Evolutionary conservation across 2,888 invertebrate genomes (phyloP), one percentile per base, ranked within the genome.

Genomic region (Epistrophe eligans): DNA sequence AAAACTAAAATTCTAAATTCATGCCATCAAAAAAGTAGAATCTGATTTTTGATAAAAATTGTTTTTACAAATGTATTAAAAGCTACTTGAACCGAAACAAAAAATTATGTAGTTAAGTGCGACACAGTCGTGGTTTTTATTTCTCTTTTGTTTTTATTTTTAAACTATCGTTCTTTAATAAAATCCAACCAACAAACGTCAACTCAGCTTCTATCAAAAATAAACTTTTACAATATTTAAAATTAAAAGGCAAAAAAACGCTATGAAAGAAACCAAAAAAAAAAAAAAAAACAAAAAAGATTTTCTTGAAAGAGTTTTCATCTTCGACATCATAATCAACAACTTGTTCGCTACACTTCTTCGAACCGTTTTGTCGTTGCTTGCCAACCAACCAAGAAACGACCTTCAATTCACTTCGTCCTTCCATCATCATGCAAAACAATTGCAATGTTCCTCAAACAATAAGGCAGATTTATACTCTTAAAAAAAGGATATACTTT

Each of bases 311-410:
- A 38, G 13, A 38, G 4, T 48, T 48, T 79, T 66, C 67, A 62
- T 74, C 67, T 74, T 28, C 74, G 60, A 40, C 43, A 73, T 73
- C 58, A 40, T 62, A 17, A 40, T 60, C 60, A 67, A 60, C 60
- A 67, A 67, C 70, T 81, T 76, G 28, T 70, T 66, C 32, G 62
- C 45, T 64, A 48, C 45, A 24, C 52, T 64, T 38, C 60, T 74
- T 48, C 45, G n/a, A 72, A 67, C n/a, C 50, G 3, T 45, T 28
- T 28, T 19, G n/a, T 17, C 62, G n/a, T 45, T 52, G 28, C 9
- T 13, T 28, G 58, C 48, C 77, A 77, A 57, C 19, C 43, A 6
- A 58, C 17, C 19, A 48, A 50, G 45, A 40, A 17, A 45, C 28
- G 48, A 55, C 62, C 71, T 55, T 72, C 45, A 24, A 5, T 35